Evolutionary conservation across 2,888 invertebrate genomes (phyloP).

Genomic region (Liopterus haemorrhoidalis): DNA sequence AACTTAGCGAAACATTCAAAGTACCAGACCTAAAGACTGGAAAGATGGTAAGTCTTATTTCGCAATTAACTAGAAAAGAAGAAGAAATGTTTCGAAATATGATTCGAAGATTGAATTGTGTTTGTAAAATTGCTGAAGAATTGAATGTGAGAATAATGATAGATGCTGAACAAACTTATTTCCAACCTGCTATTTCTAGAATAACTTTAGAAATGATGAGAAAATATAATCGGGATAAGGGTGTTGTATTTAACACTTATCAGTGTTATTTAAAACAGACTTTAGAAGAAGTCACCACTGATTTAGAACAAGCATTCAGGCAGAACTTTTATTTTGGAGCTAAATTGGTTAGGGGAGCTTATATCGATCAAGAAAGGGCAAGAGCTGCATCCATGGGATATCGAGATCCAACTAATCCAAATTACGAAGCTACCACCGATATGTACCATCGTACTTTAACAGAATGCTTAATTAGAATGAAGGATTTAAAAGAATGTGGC

Average conservation of each 20-base stretch:
- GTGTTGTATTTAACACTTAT: constrained; percentile 93
- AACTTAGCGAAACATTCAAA: constrained; percentile 79
- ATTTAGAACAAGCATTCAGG: constrained; percentile 82
- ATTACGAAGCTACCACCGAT: constrained; percentile 76
- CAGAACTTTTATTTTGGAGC: constrained; percentile 94
- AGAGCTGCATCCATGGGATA: constrained; percentile 81
- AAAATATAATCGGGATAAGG: constrained; percentile 86
- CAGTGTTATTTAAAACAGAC: constrained; percentile 89
- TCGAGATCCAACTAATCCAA: constrained; percentile 83
- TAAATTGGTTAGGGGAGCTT: constrained; percentile 90
- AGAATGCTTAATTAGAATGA: constrained; percentile 69
- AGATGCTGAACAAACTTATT: constrained; percentile 95
- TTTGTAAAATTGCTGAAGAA: constrained; percentile 76
- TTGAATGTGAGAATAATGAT: constrained; percentile 90
- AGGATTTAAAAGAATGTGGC: constrained; percentile 56
- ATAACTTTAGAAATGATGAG: constrained; percentile 93
- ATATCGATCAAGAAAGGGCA: constrained; percentile 88
- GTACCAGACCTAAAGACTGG: constrained; percentile 83
- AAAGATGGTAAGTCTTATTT: constrained; percentile 77
- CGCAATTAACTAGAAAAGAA: constrained; percentile 72
- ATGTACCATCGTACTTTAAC: constrained; percentile 83
- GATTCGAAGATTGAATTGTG: constrained; percentile 77
- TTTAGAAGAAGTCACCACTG: constrained; percentile 72
- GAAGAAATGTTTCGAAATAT: constrained; percentile 93
- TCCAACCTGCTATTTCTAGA: constrained; percentile 92